Base-by-base conservation (phyloP, 2,888 invertebrate species). In the Drosophila quinaria region DNA sequence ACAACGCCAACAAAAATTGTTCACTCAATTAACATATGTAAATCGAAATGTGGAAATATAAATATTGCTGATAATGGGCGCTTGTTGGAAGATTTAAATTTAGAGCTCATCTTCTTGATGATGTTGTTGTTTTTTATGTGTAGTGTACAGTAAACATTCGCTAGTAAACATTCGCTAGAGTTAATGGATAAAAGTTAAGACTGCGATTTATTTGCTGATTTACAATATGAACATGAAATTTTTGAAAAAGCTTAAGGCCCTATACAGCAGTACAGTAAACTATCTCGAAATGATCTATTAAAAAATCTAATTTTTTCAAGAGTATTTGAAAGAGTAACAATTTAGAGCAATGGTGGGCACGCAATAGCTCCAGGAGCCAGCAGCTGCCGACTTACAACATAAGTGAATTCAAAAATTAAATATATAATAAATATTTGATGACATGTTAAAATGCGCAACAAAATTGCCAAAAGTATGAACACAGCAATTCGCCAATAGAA, bases 41-140 rank as follows among this genome's bases (percentile, higher is more conserved):
- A n/a, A n/a, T n/a, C n/a, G 4, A 31, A 59, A 31, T 31, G 46
- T 47, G 8, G 4, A 51, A 44, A 31, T 22, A 39, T 47, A 17
- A 41, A 59, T 51, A 37, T 15, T 41, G 22, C 74, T 70, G 56
- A 66, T 52, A 66, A 59, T 50, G 42, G 6, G 13, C 22, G 11
- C n/a, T 17, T 19, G n/a, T 17, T 22, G 25, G 33, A 47, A 59
- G 42, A 41, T 25, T 46, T 13, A 13, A 29, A 59, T 49, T 29
- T 49, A 17, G 19, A 22, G 31, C 31, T 22, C n/a, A 29, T 50
- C 39, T 19, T 11, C 39, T 19, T 11, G 49, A 19, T 37, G 15
- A 46, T 17, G 47, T 39, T 35, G 59, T 9, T 59, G 47, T 31
- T 52, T n/a, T 29, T 3, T 13, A 33, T 33, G 19, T 4, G 49